A percentile compares a stretch with the other conserved stretches of the same genome.
Conservation (phyloP, 2,113 vertebrate genomes). For the Rhinogobius similis region DNA sequence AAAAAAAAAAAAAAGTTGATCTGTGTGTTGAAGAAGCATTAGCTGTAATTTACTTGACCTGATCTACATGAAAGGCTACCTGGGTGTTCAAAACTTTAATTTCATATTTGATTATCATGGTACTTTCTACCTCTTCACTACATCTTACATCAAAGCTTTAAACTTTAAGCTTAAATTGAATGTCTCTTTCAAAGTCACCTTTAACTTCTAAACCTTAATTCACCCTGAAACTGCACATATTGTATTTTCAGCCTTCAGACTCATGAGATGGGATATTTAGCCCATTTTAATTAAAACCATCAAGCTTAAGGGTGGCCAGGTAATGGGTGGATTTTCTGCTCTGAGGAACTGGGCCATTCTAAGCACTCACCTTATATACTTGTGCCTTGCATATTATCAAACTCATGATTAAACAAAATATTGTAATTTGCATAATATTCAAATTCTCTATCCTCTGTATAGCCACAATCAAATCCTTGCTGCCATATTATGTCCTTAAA, state of each 20-base stretch:
- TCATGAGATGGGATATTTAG: constrained; percentile 44
- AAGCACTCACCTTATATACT: constrained; percentile 42
- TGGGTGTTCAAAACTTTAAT: constrained; percentile 25
- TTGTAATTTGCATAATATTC: background rate
- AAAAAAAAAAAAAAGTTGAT: background rate
- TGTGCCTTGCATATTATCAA: constrained; percentile 13
- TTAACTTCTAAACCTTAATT: constrained; percentile 45
- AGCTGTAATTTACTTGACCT: constrained; percentile 1
- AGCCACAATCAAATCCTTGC: background rate
- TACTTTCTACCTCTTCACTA: constrained; percentile 21
- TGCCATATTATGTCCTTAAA: too few species aligned
- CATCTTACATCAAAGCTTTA: constrained; percentile 25
- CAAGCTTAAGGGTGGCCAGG: constrained; percentile 47
- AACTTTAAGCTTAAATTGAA: constrained; percentile 29
- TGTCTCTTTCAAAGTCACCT: constrained; percentile 51
- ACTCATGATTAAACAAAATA: background rate
- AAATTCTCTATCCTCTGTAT: background rate
- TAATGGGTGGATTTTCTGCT: constrained; percentile 62
- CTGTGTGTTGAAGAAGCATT: background rate
- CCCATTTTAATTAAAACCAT: constrained; percentile 63
- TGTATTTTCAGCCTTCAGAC: constrained; percentile 29
- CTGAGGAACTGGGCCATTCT: constrained; percentile 21
- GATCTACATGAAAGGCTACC: constrained; percentile 21
- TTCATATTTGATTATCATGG: constrained; percentile 41
- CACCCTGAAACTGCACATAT: constrained; percentile 20